Evolutionary conservation across 2,113 vertebrate genomes (phyloP).

Genomic region (Notothenia rossii): DNA sequence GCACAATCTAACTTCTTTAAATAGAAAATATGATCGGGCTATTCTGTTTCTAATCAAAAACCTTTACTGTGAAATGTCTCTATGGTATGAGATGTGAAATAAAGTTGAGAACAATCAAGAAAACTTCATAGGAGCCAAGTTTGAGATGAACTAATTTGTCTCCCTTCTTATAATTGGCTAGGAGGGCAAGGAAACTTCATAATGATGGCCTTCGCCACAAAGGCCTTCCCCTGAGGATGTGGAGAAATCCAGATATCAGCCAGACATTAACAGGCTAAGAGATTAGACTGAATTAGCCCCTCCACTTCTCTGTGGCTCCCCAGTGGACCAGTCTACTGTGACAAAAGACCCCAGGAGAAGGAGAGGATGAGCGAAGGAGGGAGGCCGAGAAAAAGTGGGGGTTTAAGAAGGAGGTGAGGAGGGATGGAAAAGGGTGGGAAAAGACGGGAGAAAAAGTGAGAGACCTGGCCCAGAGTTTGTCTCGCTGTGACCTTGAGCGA

Average conservation of each 20-base stretch:
- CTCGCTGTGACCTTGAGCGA: constrained; percentile 79
- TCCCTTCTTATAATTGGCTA: constrained; percentile 79
- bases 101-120: constrained; percentile 68
- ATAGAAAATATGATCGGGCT: constrained; percentile 25
- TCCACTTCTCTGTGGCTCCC: constrained; percentile 68
- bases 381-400: constrained; percentile 29
- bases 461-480: constrained; percentile 66
- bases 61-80: constrained; percentile 29
- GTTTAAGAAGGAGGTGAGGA: constrained; percentile 28
- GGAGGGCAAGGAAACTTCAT: constrained; percentile 77
- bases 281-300: constrained; percentile 84
- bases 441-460: constrained; percentile 36
- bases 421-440: constrained; percentile 23
- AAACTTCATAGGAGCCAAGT: constrained; percentile 71
- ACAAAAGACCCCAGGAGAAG: constrained; percentile 76
- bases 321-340: constrained; percentile 68
- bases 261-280: constrained; percentile 80
- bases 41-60: constrained; percentile 47
- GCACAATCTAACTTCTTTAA: constrained; percentile 17
- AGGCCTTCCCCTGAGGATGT: constrained; percentile 76
- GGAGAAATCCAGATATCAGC: constrained; percentile 81
- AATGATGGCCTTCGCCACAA: constrained; percentile 83
- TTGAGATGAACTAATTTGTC: constrained; percentile 71
- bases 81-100: constrained; percentile 45
- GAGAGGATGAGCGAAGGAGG: constrained; percentile 47